Evolutionary conservation across 2,113 vertebrate species (phyloP).

Genomic region (Telmatochromis brichardi): DNA sequence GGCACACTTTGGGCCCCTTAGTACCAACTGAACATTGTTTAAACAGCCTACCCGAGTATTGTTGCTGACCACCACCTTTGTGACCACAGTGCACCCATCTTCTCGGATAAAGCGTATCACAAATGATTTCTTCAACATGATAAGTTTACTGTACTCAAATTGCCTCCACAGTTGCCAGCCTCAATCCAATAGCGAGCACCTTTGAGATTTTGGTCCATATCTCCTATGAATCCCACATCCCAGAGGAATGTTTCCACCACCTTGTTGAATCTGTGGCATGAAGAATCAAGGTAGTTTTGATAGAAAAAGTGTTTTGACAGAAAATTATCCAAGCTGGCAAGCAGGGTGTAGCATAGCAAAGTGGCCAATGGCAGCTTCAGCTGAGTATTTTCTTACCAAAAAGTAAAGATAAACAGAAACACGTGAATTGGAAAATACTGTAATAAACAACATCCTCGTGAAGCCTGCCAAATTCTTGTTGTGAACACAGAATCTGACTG

Average conservation of each 20-base stretch:
- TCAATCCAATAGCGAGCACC: background rate
- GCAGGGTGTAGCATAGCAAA: background rate
- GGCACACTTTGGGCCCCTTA: background rate
- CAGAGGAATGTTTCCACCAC: background rate
- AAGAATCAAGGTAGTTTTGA: background rate
- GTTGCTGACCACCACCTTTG: background rate
- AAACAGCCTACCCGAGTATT: background rate
- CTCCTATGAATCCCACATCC: too few relatives aligned
- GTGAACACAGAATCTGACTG: background rate
- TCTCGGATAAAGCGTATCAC: background rate
- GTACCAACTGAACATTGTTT: background rate
- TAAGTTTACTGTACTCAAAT: background rate
- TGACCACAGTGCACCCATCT: background rate
- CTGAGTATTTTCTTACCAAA: background rate
- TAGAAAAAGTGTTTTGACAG: background rate
- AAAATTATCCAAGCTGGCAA: background rate
- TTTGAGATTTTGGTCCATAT: too few relatives aligned
- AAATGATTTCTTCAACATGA: background rate
- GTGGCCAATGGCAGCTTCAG: background rate
- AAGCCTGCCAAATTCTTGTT: background rate
- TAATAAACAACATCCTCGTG: background rate
- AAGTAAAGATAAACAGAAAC: background rate
- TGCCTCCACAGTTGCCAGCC: background rate
- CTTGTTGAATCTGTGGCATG: background rate
- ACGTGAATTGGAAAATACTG: background rate